A percentile compares a stretch with the other conserved stretches of the same genome.
Conservation (phyloP, 2,797 vertebrate species). For the Eutrigla gurnardus region DNA sequence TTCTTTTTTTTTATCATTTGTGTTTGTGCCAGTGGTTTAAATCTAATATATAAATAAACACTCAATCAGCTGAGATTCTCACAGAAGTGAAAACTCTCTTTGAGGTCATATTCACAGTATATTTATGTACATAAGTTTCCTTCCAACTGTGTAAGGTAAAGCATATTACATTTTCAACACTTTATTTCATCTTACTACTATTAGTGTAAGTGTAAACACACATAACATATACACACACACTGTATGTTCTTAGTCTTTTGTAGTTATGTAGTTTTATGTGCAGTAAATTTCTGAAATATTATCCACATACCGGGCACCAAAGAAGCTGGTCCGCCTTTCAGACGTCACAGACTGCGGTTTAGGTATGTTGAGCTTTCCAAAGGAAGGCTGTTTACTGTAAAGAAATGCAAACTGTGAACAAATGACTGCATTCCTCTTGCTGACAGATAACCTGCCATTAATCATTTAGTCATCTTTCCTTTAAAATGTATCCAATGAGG, state of each 20-base stretch:
- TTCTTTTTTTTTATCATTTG: background rate
- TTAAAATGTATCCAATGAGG: background rate
- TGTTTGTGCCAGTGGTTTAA: background rate
- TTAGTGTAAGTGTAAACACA: background rate
- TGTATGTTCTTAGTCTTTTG: background rate
- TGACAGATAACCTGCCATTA: background rate
- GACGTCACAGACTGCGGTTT: slow-evolving; percentile 86
- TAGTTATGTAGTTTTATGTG: background rate
- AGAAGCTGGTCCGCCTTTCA: slow-evolving; percentile 92
- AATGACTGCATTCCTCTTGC: background rate
- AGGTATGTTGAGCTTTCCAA: slow-evolving; percentile 89
- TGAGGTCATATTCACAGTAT: background rate
- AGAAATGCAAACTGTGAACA: slow-evolving; percentile 15
- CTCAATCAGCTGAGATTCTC: background rate
- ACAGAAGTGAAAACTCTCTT: background rate
- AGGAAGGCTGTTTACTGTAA: slow-evolving; percentile 87
- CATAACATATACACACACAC: too few relatives aligned
- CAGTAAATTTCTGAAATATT: background rate
- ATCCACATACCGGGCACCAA: slow-evolving; percentile 78
- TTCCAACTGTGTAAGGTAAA: background rate
- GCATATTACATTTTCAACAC: background rate
- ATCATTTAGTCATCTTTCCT: background rate
- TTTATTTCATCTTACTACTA: background rate
- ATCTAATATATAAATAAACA: background rate
- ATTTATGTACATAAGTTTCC: background rate